Percentiles rank a stretch among this genome's conserved stretches.
Conservation (phyloP, 2,113 vertebrate species). For the Camelus bactrianus region DNA sequence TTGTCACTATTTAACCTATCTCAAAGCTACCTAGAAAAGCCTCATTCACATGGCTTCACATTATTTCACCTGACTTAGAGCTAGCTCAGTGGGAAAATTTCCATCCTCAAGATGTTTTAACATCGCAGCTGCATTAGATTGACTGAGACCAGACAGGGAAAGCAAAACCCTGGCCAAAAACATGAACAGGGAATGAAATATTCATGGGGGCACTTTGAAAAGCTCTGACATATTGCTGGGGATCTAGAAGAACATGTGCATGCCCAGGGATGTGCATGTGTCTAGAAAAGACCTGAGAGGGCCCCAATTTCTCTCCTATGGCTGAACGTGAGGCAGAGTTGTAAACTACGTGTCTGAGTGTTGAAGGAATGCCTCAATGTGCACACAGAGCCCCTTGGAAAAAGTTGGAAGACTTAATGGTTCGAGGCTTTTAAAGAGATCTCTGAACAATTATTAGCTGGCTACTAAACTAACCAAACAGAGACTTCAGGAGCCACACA, state of each 20-base stretch:
- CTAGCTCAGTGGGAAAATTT: not conserved
- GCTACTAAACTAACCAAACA: not conserved
- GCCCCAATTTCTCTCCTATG: not conserved
- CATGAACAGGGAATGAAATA: not conserved
- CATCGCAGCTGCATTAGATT: not conserved
- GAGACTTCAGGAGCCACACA: not conserved
- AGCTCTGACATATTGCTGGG: not conserved
- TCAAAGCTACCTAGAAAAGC: not conserved
- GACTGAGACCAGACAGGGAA: not conserved
- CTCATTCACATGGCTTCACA: not conserved
- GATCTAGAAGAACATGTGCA: not conserved
- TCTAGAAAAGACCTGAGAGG: not conserved
- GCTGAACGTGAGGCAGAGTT: not conserved
- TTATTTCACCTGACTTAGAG: not conserved
- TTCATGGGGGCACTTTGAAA: not conserved
- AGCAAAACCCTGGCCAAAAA: not conserved
- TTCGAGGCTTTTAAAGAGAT: slow-evolving; percentile 14
- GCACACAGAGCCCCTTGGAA: not conserved
- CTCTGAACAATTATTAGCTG: not conserved
- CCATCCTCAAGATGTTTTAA: not conserved
- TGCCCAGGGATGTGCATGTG: not conserved
- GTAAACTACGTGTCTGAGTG: not conserved
- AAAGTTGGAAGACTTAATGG: not conserved
- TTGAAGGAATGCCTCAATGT: not conserved
- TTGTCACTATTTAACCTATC: slow-evolving; percentile 3